Conservation (phyloP, 2,113 vertebrate species). For the Halcyon senegalensis region DNA sequence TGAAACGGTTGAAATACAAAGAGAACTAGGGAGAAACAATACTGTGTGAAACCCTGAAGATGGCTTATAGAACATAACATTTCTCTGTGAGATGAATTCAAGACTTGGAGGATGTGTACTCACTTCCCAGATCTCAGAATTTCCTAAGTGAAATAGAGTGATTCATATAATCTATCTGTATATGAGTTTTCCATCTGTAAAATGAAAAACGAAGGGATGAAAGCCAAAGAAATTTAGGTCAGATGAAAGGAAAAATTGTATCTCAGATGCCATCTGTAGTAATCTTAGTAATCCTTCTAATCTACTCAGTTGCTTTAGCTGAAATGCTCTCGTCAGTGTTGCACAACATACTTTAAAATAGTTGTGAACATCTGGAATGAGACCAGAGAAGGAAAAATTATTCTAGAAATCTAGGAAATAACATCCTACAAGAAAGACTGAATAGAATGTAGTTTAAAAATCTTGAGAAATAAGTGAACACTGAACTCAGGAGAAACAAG, state of each 20-base stretch:
- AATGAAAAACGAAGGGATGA: background rate
- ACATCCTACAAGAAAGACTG: background rate
- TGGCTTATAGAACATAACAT: background rate
- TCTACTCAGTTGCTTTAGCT: background rate
- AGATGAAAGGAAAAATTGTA: conserved; percentile 9
- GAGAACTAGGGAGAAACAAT: background rate
- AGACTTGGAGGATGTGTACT: background rate
- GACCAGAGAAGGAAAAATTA: background rate
- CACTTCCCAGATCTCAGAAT: background rate
- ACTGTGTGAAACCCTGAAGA: background rate
- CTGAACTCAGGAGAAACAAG: background rate
- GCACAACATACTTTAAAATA: background rate
- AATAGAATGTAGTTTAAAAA: background rate
- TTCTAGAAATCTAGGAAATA: background rate
- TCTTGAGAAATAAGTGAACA: background rate
- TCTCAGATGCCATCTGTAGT: background rate
- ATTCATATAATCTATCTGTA: background rate
- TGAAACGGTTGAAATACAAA: background rate
- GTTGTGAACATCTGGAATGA: background rate
- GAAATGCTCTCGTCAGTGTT: background rate
- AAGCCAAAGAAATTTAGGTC: conserved; percentile 16
- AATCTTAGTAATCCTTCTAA: conserved; percentile 35
- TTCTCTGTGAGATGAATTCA: background rate
- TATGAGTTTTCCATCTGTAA: background rate
- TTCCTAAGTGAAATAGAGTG: background rate